Base-by-base conservation (phyloP, 2,888 invertebrate genomes). In the Agrochola litura region DNA sequence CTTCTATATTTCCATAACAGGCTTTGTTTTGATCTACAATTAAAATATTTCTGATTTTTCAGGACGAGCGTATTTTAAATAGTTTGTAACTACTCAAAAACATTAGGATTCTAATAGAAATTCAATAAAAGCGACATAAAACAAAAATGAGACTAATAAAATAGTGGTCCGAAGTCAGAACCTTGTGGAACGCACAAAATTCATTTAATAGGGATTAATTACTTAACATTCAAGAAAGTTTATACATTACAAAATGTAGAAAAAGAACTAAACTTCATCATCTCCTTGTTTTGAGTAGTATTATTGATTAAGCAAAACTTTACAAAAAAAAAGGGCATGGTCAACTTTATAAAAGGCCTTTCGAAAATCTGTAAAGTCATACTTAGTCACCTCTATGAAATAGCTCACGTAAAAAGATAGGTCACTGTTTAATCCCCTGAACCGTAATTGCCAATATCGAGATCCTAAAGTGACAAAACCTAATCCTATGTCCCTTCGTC, bases 171-270 rank as follows among this genome's bases (percentile, higher is more conserved):
- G 0, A 67, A 67, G 41, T 16, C 8, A 67, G 16, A 25, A 52
- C 56, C 75, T 63, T 74, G 66, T 56, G 49, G 61, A 67, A 61
- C n/a, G 10, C 63, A 10, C 2, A 25, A n/a, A 30, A 46, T 16
- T 14, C 0, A 30, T 73, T 22, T 19, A 0, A 43, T 12, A 41
- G 16, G 9, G 14, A 19, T 41, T 4, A 6, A n/a, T 10, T 30
- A 19, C 1, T 79, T 10, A 30, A 63, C 19, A n/a, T 54, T 10
- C 0, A 58, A 43, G 8, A 64, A 54, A 54, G 2, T 46, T 19
- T 19, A 25, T 12, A 19, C 10, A 46, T 46, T 19, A 19, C 30
- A 30, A 49, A 49, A 30, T 49, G 5, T 9, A 22, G 14, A 14
- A 49, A 49, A 30, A 4, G 0, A 30, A 22, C 30, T 52, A 1